Percentiles rank a stretch among this genome's conserved stretches.
These are phyloP conservation scores for Lasioglossum zephyrum DNA, from an alignment of 2,888 invertebrate species.

Conservation along the genomic window DNA sequence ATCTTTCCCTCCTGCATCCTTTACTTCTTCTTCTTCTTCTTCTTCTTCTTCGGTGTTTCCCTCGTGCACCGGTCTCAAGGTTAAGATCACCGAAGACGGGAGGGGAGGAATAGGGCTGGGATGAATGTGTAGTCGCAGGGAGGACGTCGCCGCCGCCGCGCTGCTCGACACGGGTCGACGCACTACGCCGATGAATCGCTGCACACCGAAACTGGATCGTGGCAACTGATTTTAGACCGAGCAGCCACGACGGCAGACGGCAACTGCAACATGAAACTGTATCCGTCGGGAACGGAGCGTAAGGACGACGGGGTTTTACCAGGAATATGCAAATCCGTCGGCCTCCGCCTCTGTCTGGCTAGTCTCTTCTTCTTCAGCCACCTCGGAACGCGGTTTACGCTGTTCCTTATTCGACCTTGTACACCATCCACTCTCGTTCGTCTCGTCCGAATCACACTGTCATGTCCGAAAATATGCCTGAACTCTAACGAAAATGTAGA, in stretches of 20 bases:
- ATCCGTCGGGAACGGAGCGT: constrained; percentile 45
- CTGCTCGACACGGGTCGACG: constrained; percentile 57
- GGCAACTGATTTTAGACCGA: constrained; percentile 62
- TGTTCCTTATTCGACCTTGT: constrained; percentile 40
- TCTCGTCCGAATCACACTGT: neutral
- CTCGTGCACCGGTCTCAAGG: constrained; percentile 62
- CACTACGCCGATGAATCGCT: constrained; percentile 48
- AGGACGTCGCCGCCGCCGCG: constrained; percentile 15
- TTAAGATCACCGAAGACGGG: constrained; percentile 57
- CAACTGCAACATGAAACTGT: constrained; percentile 55
- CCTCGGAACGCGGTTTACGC: constrained; percentile 46
- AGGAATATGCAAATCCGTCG: constrained; percentile 64
- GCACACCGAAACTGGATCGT: constrained; percentile 59
- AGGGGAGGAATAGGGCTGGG: constrained; percentile 11
- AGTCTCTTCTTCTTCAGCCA: constrained; percentile 30
- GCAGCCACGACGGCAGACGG: constrained; percentile 20
- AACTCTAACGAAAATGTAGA: neutral
- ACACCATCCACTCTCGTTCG: constrained; percentile 25
- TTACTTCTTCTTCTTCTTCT: neutral
- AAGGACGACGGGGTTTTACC: constrained; percentile 48
- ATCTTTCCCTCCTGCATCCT: neutral
- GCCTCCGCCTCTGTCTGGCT: neutral
- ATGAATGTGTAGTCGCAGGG: constrained; percentile 29
- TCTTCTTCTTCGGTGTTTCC: constrained; percentile 13
- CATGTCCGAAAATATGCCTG: neutral